Evolutionary conservation across 2,797 vertebrate species (phyloP).

Genomic region (Oreochromis grahami): DNA sequence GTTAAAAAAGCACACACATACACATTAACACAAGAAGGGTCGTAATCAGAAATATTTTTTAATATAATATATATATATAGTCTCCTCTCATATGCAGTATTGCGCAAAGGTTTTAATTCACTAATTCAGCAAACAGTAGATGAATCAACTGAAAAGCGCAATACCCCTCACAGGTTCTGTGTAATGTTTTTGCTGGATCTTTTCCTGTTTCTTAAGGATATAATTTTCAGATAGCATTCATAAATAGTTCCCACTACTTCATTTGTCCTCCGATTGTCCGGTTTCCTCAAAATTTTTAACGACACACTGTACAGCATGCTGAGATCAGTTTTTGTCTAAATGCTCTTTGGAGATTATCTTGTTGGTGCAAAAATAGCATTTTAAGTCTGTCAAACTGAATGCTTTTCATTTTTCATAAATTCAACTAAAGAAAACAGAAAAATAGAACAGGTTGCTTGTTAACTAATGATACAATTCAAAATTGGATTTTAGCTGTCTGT

Average conservation of each 20-base stretch:
- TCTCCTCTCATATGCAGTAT: neutral
- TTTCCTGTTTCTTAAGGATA: neutral
- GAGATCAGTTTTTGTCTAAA: neutral
- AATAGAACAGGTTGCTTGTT: too few relatives aligned
- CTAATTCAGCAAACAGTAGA: neutral
- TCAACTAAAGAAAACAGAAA: too few relatives aligned
- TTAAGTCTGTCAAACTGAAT: too few relatives aligned
- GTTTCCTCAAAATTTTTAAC: neutral
- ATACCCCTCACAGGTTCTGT: too few relatives aligned
- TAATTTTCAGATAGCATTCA: neutral
- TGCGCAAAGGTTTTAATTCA: neutral
- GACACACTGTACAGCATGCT: neutral
- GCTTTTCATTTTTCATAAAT: too few relatives aligned
- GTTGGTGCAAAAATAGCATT: too few relatives aligned
- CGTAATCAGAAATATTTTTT: neutral
- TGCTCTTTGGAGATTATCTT: too few relatives aligned
- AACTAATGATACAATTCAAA: too few relatives aligned
- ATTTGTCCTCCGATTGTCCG: neutral
- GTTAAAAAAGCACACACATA: neutral
- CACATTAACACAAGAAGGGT: conserved; percentile 12
- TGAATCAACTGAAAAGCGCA: too few relatives aligned
- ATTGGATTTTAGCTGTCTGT: too few relatives aligned
- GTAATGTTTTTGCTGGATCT: too few relatives aligned
- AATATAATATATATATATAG: neutral
- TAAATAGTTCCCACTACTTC: neutral